These are phyloP conservation scores for Gymnodraco acuticeps DNA, from an alignment of 2,797 vertebrate species.

Conservation along the genomic window DNA sequence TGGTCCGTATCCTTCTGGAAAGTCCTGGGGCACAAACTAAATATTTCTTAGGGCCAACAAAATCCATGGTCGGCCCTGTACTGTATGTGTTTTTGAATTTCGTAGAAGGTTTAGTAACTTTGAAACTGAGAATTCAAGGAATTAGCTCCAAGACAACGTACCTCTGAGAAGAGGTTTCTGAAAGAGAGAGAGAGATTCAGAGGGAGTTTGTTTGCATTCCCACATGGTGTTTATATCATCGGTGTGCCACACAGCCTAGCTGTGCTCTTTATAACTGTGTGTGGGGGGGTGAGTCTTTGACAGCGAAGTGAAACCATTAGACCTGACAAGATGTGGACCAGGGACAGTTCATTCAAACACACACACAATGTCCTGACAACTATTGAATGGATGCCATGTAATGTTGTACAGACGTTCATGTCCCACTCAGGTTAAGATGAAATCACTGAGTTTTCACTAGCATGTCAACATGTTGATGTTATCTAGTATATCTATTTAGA, in stretches of 20 bases:
- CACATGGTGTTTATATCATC: slow-evolving; percentile 78
- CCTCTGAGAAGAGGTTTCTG: slow-evolving; percentile 53
- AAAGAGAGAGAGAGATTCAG: slow-evolving; percentile 61
- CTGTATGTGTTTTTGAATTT: too few species aligned
- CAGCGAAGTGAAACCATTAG: slow-evolving; percentile 63
- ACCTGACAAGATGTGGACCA: slow-evolving; percentile 27
- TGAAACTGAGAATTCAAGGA: slow-evolving; percentile 62
- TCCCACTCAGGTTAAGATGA: background rate
- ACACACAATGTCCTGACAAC: background rate
- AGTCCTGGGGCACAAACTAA: too few species aligned
- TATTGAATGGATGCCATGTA: background rate
- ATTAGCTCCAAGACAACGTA: slow-evolving; percentile 51
- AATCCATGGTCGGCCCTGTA: too few species aligned
- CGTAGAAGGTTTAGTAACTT: slow-evolving; percentile 38
- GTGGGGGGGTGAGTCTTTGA: slow-evolving; percentile 25
- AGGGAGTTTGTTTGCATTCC: slow-evolving; percentile 84
- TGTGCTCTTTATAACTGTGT: slow-evolving; percentile 32
- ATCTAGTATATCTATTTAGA: too few species aligned
- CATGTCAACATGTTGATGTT: too few species aligned
- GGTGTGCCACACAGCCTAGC: slow-evolving; percentile 47
- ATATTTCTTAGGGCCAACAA: too few species aligned
- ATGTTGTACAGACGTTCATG: background rate
- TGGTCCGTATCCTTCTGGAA: too few species aligned
- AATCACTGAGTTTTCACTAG: background rate
- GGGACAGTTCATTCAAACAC: slow-evolving; percentile 52